Evolutionary conservation across 2,888 invertebrate genomes (phyloP).

Genomic region (Chrysina gloriosa): DNA sequence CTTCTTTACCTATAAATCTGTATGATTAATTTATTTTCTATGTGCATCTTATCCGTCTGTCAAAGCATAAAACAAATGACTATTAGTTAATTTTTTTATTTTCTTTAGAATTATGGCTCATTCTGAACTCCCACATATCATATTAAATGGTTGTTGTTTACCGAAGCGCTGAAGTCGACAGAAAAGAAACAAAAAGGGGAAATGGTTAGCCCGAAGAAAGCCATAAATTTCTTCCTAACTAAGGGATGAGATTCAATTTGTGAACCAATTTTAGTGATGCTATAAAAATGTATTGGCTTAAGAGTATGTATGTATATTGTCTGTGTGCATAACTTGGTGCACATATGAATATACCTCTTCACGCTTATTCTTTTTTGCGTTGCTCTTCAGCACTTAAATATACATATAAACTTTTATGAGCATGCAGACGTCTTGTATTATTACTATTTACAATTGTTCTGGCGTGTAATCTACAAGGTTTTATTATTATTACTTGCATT

Average conservation of each 20-base stretch:
- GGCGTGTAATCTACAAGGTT: slow-evolving; percentile 30
- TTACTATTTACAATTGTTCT: slow-evolving; percentile 39
- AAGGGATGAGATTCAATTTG: slow-evolving; percentile 56
- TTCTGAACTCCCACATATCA: slow-evolving; percentile 44
- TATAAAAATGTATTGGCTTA: slow-evolving; percentile 47
- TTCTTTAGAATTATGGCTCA: slow-evolving; percentile 42
- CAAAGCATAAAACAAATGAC: slow-evolving; percentile 42
- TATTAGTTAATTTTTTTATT: slow-evolving; percentile 43
- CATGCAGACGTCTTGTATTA: slow-evolving; percentile 28
- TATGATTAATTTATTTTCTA: slow-evolving; percentile 20
- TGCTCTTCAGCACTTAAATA: slow-evolving; percentile 39
- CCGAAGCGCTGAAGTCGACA: slow-evolving; percentile 25
- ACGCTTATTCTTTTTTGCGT: slow-evolving; percentile 30
- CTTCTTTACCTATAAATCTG: slow-evolving; percentile 27
- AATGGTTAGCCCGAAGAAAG: slow-evolving; percentile 54
- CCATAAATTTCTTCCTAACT: slow-evolving; percentile 54
- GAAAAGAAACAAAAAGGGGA: slow-evolving; percentile 41
- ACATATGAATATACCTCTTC: slow-evolving; percentile 31
- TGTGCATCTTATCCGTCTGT: slow-evolving; percentile 23
- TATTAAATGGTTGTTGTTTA: slow-evolving; percentile 42
- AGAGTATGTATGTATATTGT: slow-evolving; percentile 33
- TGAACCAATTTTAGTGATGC: slow-evolving; percentile 55
- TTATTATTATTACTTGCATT: slow-evolving; percentile 33
- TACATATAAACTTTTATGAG: slow-evolving; percentile 41
- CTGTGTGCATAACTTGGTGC: slow-evolving; percentile 18